Conservation (phyloP, 2,113 vertebrate genomes). For the Ammodytes marinus region DNA sequence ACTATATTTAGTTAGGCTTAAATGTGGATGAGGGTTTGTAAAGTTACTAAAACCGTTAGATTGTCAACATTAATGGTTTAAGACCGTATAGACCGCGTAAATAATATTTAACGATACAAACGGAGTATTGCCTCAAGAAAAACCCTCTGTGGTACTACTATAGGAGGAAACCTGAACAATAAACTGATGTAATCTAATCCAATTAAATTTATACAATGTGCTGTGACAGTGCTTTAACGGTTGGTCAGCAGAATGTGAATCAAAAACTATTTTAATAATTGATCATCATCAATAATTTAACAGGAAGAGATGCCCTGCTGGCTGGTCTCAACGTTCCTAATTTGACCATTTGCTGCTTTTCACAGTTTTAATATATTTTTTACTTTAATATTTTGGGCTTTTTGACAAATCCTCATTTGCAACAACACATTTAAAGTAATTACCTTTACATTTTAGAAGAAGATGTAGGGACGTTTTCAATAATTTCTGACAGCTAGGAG, state of each 20-base stretch:
- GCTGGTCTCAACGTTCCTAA: neutral
- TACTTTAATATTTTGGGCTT: neutral
- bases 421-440: neutral
- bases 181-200: neutral
- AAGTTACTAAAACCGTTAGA: neutral
- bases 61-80: neutral
- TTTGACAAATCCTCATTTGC: neutral
- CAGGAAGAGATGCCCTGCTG: neutral
- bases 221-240: neutral
- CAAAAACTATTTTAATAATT: neutral
- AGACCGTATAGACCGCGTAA: neutral
- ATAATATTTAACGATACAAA: neutral
- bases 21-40: neutral
- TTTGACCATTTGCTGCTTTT: neutral
- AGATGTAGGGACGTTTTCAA: neutral
- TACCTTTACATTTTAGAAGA: neutral
- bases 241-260: neutral
- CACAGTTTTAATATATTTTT: neutral
- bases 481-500: neutral
- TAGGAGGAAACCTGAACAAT: neutral
- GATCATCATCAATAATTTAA: neutral
- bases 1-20: neutral
- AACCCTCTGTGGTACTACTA: neutral
- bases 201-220: neutral
- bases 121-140: neutral